phyloP scores from a whole-genome alignment of 2,888 invertebrate species.

The Zaprionus obscuricornis region DNA sequence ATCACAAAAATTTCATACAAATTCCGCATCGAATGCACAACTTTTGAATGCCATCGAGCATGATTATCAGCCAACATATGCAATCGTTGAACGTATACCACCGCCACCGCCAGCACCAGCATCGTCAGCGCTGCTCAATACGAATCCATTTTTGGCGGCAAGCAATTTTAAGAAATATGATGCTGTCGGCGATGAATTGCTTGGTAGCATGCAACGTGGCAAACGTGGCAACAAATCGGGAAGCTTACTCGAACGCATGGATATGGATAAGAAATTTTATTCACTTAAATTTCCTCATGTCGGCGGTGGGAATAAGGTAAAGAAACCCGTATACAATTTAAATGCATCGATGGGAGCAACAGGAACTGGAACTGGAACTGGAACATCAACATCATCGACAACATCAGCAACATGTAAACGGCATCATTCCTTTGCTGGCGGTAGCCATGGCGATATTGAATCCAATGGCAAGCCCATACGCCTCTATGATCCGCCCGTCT shows the following conservation, averaged over 20 bases:
- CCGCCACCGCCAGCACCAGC: conserved; percentile 47
- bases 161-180: conserved; percentile 81
- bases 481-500: conserved; percentile 83
- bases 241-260: conserved; percentile 60
- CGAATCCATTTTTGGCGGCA: conserved; percentile 81
- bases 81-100: conserved; percentile 72
- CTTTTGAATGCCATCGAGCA: conserved; percentile 77
- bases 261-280: conserved; percentile 81
- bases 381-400: conserved; percentile 35
- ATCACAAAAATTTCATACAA: conserved; percentile 48
- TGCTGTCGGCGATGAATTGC: conserved; percentile 53
- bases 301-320: conserved; percentile 47
- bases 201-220: conserved; percentile 46
- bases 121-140: conserved; percentile 58
- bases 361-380: no score
- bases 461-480: conserved; percentile 73
- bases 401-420: conserved; percentile 79
- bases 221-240: conserved; percentile 36
- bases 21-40: conserved; percentile 70
- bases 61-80: conserved; percentile 79
- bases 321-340: conserved; percentile 43
- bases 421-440: conserved; percentile 83
- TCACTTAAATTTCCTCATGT: conserved; percentile 80
- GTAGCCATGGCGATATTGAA: conserved; percentile 82
- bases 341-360: conserved; percentile 52